Evolutionary conservation across 1,140 invertebrate genomes (phyloP), one percentile per base, ranked within the genome.

Genomic region (Rhyzopertha dominica): DNA sequence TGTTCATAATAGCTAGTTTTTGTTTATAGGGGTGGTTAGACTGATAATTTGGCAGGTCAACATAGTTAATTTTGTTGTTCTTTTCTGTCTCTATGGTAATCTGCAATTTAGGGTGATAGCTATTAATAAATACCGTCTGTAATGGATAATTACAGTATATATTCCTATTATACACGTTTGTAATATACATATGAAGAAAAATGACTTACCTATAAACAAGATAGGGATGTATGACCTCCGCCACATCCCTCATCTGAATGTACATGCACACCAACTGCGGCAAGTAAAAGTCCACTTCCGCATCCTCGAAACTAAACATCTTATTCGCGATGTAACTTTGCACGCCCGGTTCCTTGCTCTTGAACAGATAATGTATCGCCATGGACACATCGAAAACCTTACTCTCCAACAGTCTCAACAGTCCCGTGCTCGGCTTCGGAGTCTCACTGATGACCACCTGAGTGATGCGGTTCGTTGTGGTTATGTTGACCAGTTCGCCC

Each of bases 181-280:
- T n/a, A n/a, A n/a, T n/a, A 36, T 37, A 32, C 16, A 32, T 16
- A 3, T 13, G 13, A 32, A 18, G 19, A 7, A 39, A 34, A 20
- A 32, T 23, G 36, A 65, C 65, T 74, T 69, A 89, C 86, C 87
- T 83, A 73, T 93, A 78, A 48, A 96, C 81, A 57, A 99, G 76
- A 76, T 98, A 99, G 30, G 93, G 90, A 77, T 95, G 90, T 56
- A 87, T 72, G 43, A 86, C 87, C 73, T 98, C 94, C 32, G 94
- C 94, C 43, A 98, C 82, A 63, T 98, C 94, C 55, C 85, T 84
- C 80, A 96, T 94, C 70, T 98, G 93, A 72, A 98, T 91, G 63
- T 97, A 99, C 90, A 99, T 95, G 58, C 92, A 94, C 53, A 98
- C 85, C 58, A 99, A 68, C 70, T 99, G 95, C 26, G 95, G 95